phyloP scores from a whole-genome alignment of 2,888 invertebrate genomes.

The Sinhomidia bicolor region DNA sequence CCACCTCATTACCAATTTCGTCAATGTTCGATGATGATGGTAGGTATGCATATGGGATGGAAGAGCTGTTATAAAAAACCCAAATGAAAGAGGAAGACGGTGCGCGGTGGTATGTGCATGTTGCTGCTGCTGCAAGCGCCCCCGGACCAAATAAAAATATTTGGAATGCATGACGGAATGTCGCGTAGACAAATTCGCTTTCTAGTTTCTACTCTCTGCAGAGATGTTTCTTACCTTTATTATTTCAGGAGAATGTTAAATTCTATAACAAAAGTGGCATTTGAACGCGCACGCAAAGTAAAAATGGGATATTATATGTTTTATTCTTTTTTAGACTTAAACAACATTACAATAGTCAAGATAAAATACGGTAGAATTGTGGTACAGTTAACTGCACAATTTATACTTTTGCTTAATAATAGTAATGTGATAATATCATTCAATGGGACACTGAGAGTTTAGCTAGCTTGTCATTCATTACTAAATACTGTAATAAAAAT shows the following conservation, averaged over 20 bases:
- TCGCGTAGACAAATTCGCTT: constrained; percentile 30
- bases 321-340: not conserved
- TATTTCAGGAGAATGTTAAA: not conserved
- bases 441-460: not conserved
- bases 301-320: no score
- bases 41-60: not conserved
- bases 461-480: not conserved
- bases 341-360: not conserved
- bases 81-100: not conserved
- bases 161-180: constrained; percentile 50
- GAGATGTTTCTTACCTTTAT: not conserved
- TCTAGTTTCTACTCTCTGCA: not conserved
- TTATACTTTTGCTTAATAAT: not conserved
- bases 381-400: not conserved
- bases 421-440: constrained; percentile 18
- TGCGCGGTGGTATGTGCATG: not conserved
- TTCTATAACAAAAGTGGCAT: not conserved
- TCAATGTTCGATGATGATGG: constrained; percentile 4
- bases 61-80: not conserved
- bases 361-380: not conserved
- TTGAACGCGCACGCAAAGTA: not conserved
- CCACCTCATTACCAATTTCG: constrained; percentile 44
- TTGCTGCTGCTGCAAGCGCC: no score
- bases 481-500: constrained; percentile 38
- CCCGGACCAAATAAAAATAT: constrained; percentile 31